phyloP scores from a whole-genome alignment of 2,888 invertebrate genomes.

The Phyllotreta striolata region DNA sequence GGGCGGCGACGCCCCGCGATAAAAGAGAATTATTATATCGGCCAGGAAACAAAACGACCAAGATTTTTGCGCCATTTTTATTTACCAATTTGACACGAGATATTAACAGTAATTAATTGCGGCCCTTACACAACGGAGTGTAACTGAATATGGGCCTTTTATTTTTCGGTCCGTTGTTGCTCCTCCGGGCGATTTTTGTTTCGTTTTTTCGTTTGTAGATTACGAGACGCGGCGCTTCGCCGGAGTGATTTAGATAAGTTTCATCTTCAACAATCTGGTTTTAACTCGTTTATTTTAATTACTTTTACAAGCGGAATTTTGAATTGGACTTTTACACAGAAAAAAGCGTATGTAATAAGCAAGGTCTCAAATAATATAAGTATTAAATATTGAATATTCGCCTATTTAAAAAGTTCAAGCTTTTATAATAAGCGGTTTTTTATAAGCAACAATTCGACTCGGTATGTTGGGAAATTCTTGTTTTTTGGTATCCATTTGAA shows the following conservation, averaged over 20 bases:
- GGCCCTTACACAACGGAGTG: conserved; percentile 21
- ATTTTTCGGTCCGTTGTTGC: conserved; percentile 22
- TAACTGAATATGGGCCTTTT: conserved; percentile 35
- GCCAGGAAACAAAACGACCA: conserved; percentile 36
- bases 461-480: too few relatives aligned
- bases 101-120: conserved; percentile 41
- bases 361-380: too few relatives aligned
- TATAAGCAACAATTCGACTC: too few relatives aligned
- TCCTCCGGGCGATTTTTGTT: too few relatives aligned
- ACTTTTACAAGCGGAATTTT: too few relatives aligned
- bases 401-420: too few relatives aligned
- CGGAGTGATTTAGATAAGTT: conserved; percentile 21
- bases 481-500: too few relatives aligned
- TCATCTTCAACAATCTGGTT: conserved; percentile 17
- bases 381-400: too few relatives aligned
- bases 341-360: too few relatives aligned
- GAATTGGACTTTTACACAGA: too few relatives aligned
- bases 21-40: conserved; percentile 40
- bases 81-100: conserved; percentile 41
- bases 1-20: conserved; percentile 30
- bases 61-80: conserved; percentile 39
- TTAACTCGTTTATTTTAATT: too few relatives aligned
- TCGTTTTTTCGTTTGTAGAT: conserved; percentile 5
- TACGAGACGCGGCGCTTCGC: conserved; percentile 13
- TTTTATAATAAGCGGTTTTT: too few relatives aligned